Evolutionary conservation across 92 coral and sea anemone species (phyloP), one percentile per base, ranked within the genome.

Genomic region (Actinernus sp.): DNA sequence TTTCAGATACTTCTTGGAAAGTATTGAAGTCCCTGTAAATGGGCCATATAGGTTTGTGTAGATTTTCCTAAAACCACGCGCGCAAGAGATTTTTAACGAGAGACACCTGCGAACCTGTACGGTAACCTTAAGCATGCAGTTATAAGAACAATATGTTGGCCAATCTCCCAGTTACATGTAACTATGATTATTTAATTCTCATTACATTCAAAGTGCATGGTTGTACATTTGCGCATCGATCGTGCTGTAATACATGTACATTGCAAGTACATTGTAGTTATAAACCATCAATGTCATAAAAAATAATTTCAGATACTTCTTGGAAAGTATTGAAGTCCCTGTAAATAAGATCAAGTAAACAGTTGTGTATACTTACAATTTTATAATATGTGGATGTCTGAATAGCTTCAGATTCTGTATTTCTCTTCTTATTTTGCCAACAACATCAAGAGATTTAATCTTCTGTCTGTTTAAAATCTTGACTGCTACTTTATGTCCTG

Each of bases 321-420:
- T n/a, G n/a, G n/a, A n/a, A 38, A 23, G 26, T 19, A 12, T 21
- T 9, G 11, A 34, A 17, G 12, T 55, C 25, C 13, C n/a, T 23
- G 4, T 9, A 26, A 34, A 2, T 14, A 17, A 38, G 1, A 10
- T 4, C 4, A 31, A 20, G 6, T 26, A 37, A 32, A 33, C 27
- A 27, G 13, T 14, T 29, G 38, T 22, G 21, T 4, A 2, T 32
- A 79, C 98, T 79, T 76, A 93, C 98, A 93, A 73, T 83, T 93
- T 93, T 25, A 93, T 93, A 43, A 93, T 91, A 50, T 93, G 98
- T 2, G 98, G 98, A 73, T 93, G 98, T 58, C 98, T 88, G 71
- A 93, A 93, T 53, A 93, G 78, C 51, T 93, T 90, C 23, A 93
- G 60, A 65, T 93, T 93, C 46, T 92, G 96, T 21, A 93, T 93